Percentiles rank a stretch among this genome's conserved stretches.
phyloP scores from a whole-genome alignment of 2,888 invertebrate species.

The Lathronympha strigana region DNA sequence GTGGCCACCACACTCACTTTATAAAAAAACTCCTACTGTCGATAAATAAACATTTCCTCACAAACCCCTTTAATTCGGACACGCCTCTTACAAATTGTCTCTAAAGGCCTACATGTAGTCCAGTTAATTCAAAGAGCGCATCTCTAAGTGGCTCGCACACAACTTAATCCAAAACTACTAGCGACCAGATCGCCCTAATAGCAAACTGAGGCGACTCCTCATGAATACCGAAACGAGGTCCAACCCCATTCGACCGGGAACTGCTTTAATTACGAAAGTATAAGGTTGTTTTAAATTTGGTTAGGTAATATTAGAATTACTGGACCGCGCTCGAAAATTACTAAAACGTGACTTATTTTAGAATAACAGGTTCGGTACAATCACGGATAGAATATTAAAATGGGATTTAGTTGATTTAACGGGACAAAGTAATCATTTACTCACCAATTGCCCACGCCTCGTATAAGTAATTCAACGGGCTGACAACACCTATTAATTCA shows the following conservation, averaged over 20 bases:
- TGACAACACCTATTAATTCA: too few relatives aligned
- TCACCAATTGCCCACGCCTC: too few relatives aligned
- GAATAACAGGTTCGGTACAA: not conserved
- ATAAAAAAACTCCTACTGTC: too few relatives aligned
- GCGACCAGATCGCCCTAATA: slow-evolving; percentile 73
- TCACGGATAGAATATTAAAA: not conserved
- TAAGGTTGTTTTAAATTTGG: slow-evolving; percentile 37
- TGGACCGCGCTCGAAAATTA: slow-evolving; percentile 10
- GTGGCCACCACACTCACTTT: too few relatives aligned
- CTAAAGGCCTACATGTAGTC: slow-evolving; percentile 59
- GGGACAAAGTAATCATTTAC: not conserved
- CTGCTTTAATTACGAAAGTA: slow-evolving; percentile 54
- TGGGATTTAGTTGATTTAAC: too few relatives aligned
- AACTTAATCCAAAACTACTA: slow-evolving; percentile 75
- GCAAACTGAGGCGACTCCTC: slow-evolving; percentile 64
- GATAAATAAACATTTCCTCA: too few relatives aligned
- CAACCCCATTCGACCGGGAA: slow-evolving; percentile 48
- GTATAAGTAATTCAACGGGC: too few relatives aligned
- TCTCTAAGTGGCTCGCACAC: slow-evolving; percentile 58
- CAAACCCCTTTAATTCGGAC: slow-evolving; percentile 40
- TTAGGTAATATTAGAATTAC: slow-evolving; percentile 21
- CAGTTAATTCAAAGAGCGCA: slow-evolving; percentile 65
- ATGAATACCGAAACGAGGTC: slow-evolving; percentile 72
- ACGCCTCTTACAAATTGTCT: slow-evolving; percentile 57
- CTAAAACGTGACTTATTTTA: slow-evolving; percentile 11